Evolutionary conservation across 1,140 invertebrate species (phyloP), one percentile per base, ranked within the genome.

Genomic region (Arctopsyche grandis): DNA sequence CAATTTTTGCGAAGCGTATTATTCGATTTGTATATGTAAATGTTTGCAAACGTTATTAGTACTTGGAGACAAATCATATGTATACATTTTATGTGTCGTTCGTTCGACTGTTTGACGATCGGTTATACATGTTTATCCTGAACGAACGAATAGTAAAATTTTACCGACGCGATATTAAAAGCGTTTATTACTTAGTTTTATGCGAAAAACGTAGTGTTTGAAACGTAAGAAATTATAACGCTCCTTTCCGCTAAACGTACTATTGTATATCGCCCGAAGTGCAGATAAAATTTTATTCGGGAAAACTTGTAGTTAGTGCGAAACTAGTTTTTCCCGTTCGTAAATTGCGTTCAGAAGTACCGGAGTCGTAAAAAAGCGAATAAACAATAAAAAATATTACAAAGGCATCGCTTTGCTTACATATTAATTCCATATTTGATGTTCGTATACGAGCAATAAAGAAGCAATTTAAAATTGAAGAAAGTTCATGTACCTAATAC

Each of bases 131-230:
- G 44, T 52, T 74, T 71, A 48, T 74, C 24, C 46, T 74, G n/a
- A 19, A 19, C 22, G 21, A 46, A 56, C 24, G n/a, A 16, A 56
- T 74, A 74, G 24, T 74, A 74, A 74, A 74, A 48, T 46, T 56
- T 46, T 56, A 48, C 16, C 22, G 71, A 19, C 16, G 10, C 22
- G 71, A 56, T 74, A 74, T 74, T 74, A 74, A 74, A 74, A 56
- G 24, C 21, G 43, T 74, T 74, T 56, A 74, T 74, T 74, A 74
- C 71, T 52, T 24, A 48, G 69, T 71, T 71, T 52, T 71, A 66
- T 66, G 63, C 14, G 9, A 22, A 29, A 24, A 66, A 29, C 24
- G 21, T 66, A 24, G 63, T 24, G 24, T 66, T 66, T 66, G 22
- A 24, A 66, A 26, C 21, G 63, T 24, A 66, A 66, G 63, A 66